Evolutionary conservation across 2,888 invertebrate species (phyloP).

Genomic region (Trichacis sp.): DNA sequence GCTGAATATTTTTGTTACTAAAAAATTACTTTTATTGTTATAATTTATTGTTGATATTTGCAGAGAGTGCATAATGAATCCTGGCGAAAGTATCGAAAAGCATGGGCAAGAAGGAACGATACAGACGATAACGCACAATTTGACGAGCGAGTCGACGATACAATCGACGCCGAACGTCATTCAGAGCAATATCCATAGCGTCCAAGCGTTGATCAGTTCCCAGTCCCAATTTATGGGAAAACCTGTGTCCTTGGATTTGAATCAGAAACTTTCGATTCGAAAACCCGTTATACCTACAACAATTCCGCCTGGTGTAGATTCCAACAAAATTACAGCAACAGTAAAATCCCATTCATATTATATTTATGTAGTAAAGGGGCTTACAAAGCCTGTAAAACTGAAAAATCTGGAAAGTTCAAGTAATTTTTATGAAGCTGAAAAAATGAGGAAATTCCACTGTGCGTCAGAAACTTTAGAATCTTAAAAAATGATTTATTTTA

Average conservation of each 20-base stretch:
- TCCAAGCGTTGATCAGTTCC: constrained; percentile 59
- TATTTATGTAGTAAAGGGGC: too few relatives aligned
- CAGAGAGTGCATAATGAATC: too few relatives aligned
- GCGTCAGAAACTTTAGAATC: too few relatives aligned
- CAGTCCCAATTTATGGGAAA: constrained; percentile 59
- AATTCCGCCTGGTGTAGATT: constrained; percentile 55
- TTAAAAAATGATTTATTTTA: too few relatives aligned
- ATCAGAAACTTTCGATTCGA: constrained; percentile 61
- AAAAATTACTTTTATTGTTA: too few relatives aligned
- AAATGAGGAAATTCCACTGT: too few relatives aligned
- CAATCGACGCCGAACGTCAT: constrained; percentile 56
- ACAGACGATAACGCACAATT: constrained; percentile 58
- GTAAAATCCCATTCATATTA: constrained; percentile 35
- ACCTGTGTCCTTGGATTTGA: constrained; percentile 63
- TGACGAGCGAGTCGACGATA: constrained; percentile 60
- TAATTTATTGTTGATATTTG: too few relatives aligned
- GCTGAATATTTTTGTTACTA: too few relatives aligned
- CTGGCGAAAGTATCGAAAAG: constrained; percentile 56
- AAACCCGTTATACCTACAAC: constrained; percentile 60
- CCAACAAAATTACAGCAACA: constrained; percentile 60
- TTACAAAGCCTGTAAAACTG: too few relatives aligned
- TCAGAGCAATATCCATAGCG: constrained; percentile 58
- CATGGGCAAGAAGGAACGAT: constrained; percentile 54
- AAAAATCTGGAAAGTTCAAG: too few relatives aligned
- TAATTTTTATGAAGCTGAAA: too few relatives aligned